Conservation (phyloP, 2,797 vertebrate genomes). For the Onychomys leucogaster region DNA sequence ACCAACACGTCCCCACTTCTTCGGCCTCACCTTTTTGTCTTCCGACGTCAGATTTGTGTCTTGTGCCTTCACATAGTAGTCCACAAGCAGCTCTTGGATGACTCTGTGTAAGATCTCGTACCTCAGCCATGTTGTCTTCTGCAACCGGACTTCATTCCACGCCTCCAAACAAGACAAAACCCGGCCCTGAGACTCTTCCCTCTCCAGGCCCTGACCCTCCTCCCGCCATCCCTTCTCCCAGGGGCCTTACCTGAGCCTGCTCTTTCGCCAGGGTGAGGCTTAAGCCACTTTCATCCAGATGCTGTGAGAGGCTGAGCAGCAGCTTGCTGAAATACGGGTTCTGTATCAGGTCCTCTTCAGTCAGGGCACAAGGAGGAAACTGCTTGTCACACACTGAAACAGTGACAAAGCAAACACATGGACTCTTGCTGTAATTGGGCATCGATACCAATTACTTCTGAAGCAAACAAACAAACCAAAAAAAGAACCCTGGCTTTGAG, state of each 20-base stretch:
- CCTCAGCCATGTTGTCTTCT: constrained; percentile 89
- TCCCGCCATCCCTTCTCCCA: not conserved
- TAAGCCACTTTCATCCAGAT: constrained; percentile 90
- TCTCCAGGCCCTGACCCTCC: not conserved
- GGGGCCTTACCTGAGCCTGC: constrained; percentile 86
- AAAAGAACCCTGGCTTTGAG: not conserved
- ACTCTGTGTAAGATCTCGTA: constrained; percentile 88
- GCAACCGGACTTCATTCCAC: constrained; percentile 88
- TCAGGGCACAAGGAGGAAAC: constrained; percentile 89
- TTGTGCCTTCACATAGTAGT: constrained; percentile 88
- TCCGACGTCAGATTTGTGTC: constrained; percentile 76
- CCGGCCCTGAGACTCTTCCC: not conserved
- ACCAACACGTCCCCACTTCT: not conserved
- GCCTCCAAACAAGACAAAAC: constrained; percentile 83
- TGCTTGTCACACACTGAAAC: constrained; percentile 72
- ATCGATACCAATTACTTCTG: constrained; percentile 21
- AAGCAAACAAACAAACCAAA: not conserved
- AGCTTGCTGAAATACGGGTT: constrained; percentile 91
- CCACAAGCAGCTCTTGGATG: constrained; percentile 91
- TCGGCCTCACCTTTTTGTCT: constrained; percentile 82
- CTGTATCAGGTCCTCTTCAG: constrained; percentile 90
- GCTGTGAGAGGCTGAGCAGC: constrained; percentile 88
- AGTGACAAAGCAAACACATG: not conserved
- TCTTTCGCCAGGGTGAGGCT: constrained; percentile 87
- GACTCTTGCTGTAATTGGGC: constrained; percentile 1